Evolutionary conservation across 2,888 invertebrate genomes (phyloP), one percentile per base, ranked within the genome.

Genomic region (Leptura quadrifasciata): DNA sequence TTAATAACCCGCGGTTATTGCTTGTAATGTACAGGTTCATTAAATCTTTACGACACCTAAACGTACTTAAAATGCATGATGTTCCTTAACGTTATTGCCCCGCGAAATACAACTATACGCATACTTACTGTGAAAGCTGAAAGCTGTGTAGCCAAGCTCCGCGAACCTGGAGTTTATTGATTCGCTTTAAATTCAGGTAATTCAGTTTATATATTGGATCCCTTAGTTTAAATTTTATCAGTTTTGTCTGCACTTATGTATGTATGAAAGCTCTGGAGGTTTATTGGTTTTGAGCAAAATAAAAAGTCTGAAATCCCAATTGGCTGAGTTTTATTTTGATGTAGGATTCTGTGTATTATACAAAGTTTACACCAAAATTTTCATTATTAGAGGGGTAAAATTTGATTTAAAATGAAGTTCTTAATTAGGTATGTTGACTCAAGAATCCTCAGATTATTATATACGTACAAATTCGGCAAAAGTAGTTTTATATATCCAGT

Each of bases 1-100:
- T 77, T 79, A 79, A 79, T 79, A 78, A 79, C 73, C 74, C 60
- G 73, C 71, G 63, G 77, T 79, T 79, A 78, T 76, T 73, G 77
- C 79, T 69, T 77, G 76, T 76, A 77, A 76, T 79, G 77, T 73
- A 72, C 73, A 65, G 73, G 73, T 78, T 78, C 76, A 79, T 79
- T 79, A 76, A 75, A 78, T 76, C 70, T 76, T 78, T 75, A 80
- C 24, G 75, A 76, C 78, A 69, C 68, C 75, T 73, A 73, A 70
- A 63, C 55, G 76, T 72, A 79, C 79, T 76, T 71, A 68, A 71
- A 71, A 75, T 79, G 76, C 76, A 71, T 67, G 65, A 68, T 24
- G 64, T 68, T 47, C 60, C 39, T 69, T 21, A 17, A 31, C 17
- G 58, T 35, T 72, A 71, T 64, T 55, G 55, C 52, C 47, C 18